These are phyloP conservation scores for Bostrychus sinensis DNA, from an alignment of 2,113 vertebrate genomes.

Conservation along the genomic window DNA sequence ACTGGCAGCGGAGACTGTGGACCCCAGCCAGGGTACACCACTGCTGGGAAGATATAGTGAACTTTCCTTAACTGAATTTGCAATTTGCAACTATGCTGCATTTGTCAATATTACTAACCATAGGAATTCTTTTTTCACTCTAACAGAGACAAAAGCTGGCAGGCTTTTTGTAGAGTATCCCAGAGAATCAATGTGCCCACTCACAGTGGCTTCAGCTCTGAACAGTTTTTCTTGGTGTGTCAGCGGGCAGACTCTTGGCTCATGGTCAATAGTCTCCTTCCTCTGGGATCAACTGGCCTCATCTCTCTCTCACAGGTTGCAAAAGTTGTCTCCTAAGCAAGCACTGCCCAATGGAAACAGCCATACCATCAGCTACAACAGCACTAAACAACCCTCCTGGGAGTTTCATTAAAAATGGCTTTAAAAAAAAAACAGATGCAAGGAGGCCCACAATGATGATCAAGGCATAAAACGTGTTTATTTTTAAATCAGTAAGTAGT, in stretches of 20 bases:
- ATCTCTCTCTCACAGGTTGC: conserved; percentile 25
- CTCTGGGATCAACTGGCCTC: conserved; percentile 26
- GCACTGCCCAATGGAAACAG: conserved; percentile 17
- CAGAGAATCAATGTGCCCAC: conserved; percentile 28
- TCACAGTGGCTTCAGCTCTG: conserved; percentile 23
- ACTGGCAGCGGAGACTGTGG: conserved; percentile 14
- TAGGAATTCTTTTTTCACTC: conserved; percentile 19
- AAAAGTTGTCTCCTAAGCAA: conserved; percentile 12
- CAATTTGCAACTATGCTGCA: neutral
- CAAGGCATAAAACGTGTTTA: neutral
- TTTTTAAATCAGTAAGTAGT: neutral
- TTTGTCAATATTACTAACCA: neutral
- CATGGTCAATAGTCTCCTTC: conserved; percentile 34
- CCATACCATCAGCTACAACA: neutral
- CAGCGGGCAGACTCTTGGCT: conserved; percentile 26
- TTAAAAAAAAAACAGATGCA: conserved; percentile 2
- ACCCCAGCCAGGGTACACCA: conserved; percentile 40
- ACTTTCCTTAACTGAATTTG: neutral
- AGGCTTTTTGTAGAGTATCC: conserved; percentile 21
- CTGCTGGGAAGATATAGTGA: conserved; percentile 36
- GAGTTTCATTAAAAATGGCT: neutral
- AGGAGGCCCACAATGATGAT: neutral
- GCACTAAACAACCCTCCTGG: neutral
- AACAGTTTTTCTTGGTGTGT: conserved; percentile 29
- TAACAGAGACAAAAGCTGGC: conserved; percentile 25